Evolutionary conservation across 2,797 vertebrate genomes (phyloP), one percentile per base, ranked within the genome.

Genomic region (Bradypodion ventrale): DNA sequence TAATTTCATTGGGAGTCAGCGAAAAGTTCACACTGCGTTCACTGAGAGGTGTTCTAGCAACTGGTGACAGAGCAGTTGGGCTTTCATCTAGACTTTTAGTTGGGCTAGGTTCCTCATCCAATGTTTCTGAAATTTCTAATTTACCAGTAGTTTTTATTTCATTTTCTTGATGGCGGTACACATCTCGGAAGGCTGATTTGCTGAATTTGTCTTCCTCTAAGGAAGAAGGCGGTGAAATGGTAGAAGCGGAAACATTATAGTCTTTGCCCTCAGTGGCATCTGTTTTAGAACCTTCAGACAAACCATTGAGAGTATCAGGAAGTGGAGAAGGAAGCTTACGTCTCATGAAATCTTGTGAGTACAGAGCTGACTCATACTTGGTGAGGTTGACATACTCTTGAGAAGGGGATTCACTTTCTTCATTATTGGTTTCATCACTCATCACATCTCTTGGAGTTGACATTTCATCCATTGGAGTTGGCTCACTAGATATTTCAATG

Each of bases 391-490:
- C 93, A 77, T 96, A 96, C 87, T 98, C 98, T 86, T 97, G 97
- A 83, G 96, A 97, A 2, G 97, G 98, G 87, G 97, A 98, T 72
- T 97, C 97, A 0, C 95, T 97, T 94, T 98, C 97, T 16, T 98
- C 98, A 59, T 98, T 98, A 84, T 96, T 97, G 86, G 96, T 97
- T 95, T 99, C 97, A 60, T 99, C 97, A 32, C 97, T 98, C 96
- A 97, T 97, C 82, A 98, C 94, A 72, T 99, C 97, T 1, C 96
- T 97, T 3, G 98, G 97, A 76, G 98, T 99, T 4, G 97, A 97
- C 98, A 99, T 99, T 87, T 97, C 98, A 93, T 99, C 98, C 95
- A 98, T 97, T 19, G 97, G 97, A 77, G 98, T 98, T 76, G 98
- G 98, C 89, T 98, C 97, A 91, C 97, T 98, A 75, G 98, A 98